These are phyloP conservation scores for Chymomyza procnemis DNA, from an alignment of 2,888 invertebrate genomes.

Conservation along the genomic window DNA sequence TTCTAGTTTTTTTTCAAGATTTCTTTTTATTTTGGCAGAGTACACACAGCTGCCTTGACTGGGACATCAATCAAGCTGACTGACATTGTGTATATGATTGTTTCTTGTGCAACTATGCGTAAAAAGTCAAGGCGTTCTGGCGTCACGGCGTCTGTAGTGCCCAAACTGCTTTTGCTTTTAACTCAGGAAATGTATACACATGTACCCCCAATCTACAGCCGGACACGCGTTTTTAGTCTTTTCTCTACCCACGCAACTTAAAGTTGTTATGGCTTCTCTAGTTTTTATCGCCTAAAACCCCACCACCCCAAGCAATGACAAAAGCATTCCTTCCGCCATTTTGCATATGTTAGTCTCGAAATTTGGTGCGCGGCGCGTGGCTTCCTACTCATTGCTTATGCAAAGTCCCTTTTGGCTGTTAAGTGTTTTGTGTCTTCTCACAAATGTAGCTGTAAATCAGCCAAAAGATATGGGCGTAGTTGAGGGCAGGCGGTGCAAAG, in stretches of 20 bases:
- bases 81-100: constrained; percentile 13
- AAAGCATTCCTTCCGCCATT: constrained; percentile 9
- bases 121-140: constrained; percentile 39
- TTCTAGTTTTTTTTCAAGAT: too few relatives aligned
- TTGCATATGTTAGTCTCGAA: constrained; percentile 46
- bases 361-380: constrained; percentile 6
- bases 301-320: neutral
- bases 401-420: constrained; percentile 68
- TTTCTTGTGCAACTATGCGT: constrained; percentile 47
- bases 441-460: constrained; percentile 61
- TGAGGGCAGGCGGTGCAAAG: neutral
- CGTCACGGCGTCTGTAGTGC: neutral
- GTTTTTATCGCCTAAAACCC: neutral
- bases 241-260: constrained; percentile 16
- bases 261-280: constrained; percentile 17
- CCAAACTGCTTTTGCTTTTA: neutral
- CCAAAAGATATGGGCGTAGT: neutral
- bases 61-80: constrained; percentile 59
- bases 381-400: constrained; percentile 56
- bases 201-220: neutral
- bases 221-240: neutral
- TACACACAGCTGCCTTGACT: constrained; percentile 39
- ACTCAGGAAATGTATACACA: neutral
- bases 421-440: constrained; percentile 67
- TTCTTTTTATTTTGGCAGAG: constrained; percentile 36